These are phyloP conservation scores for Kryptolebias marmoratus DNA, from an alignment of 2,113 vertebrate species.

Conservation along the genomic window DNA sequence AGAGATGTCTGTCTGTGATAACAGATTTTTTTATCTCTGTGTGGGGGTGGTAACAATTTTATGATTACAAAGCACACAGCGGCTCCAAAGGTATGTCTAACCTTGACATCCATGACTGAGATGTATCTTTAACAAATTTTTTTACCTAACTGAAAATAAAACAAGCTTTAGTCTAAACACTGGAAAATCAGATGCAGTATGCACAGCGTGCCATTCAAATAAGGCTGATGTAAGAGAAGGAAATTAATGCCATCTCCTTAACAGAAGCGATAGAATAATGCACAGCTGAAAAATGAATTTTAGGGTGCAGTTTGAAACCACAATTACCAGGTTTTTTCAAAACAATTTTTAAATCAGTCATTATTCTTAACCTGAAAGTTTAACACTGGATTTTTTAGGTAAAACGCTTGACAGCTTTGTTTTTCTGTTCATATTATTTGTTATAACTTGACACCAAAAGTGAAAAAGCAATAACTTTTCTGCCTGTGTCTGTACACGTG, in stretches of 20 bases:
- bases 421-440: no score
- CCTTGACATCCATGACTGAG: constrained; percentile 21
- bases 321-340: background rate
- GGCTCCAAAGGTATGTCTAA: constrained; percentile 24
- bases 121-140: constrained; percentile 13
- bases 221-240: background rate
- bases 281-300: background rate
- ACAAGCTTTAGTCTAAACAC: background rate
- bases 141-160: constrained; percentile 1
- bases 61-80: constrained; percentile 24
- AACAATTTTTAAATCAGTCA: background rate
- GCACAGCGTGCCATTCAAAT: background rate
- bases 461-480: no score
- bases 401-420: no score
- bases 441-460: no score
- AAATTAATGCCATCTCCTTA: background rate
- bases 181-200: background rate
- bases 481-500: no score
- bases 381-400: no score
- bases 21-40: constrained; percentile 14
- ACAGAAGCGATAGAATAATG: background rate
- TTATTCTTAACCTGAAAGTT: background rate
- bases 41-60: constrained; percentile 32
- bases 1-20: constrained; percentile 35
- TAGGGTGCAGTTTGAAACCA: background rate